A percentile compares a stretch with the other conserved stretches of the same genome.
Conservation (phyloP, 2,888 invertebrate genomes). For the Cantharis rufa region DNA sequence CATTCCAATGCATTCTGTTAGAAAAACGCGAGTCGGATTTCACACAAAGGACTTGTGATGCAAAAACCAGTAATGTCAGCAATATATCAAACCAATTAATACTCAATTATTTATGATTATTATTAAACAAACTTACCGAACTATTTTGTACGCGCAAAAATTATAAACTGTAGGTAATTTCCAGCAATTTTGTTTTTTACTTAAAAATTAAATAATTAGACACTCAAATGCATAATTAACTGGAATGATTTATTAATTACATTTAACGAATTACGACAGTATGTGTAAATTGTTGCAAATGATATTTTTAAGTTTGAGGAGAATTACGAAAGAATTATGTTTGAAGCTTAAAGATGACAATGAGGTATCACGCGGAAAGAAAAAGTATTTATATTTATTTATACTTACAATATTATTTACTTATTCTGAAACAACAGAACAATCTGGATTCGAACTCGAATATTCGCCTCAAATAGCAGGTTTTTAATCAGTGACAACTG, state of each 20-base stretch:
- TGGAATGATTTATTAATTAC: neutral
- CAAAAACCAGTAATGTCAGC: conserved; percentile 52
- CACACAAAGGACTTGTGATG: conserved; percentile 51
- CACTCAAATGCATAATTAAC: neutral
- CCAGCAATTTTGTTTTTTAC: conserved; percentile 10
- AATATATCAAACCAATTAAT: conserved; percentile 57
- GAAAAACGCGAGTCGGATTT: conserved; percentile 51
- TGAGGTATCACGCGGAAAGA: neutral
- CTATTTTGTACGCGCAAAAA: conserved; percentile 28
- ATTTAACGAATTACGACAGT: neutral
- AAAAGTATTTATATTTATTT: too few relatives aligned
- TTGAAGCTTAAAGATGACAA: neutral
- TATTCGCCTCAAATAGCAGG: neutral
- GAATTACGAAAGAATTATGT: neutral
- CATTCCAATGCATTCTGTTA: conserved; percentile 47
- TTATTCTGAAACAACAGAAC: neutral
- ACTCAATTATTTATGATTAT: conserved; percentile 55
- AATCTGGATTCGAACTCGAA: neutral
- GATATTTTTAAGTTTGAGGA: neutral
- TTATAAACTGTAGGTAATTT: conserved; percentile 14
- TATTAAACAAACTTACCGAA: conserved; percentile 51
- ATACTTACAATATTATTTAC: too few relatives aligned
- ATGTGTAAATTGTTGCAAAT: neutral
- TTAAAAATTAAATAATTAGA: conserved; percentile 9
- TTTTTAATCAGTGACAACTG: neutral